These are phyloP conservation scores for Microplitis demolitor DNA, from an alignment of 1,140 invertebrate genomes.

Conservation along the genomic window DNA sequence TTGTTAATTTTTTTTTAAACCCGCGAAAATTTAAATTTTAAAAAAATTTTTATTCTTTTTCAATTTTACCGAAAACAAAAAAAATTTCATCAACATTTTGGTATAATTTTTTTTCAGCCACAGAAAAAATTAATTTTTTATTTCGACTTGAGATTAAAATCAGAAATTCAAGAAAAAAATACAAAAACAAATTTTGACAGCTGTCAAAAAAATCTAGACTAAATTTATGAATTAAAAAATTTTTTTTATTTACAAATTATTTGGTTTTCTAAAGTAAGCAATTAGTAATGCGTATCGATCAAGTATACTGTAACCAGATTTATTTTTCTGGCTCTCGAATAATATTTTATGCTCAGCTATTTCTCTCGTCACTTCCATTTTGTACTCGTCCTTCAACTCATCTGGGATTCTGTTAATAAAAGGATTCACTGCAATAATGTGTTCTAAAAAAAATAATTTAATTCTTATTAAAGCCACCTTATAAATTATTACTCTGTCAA, in stretches of 20 bases:
- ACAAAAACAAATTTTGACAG: too few species aligned
- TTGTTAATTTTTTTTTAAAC: too few species aligned
- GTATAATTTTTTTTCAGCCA: too few species aligned
- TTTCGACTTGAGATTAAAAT: too few species aligned
- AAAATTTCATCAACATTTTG: too few species aligned
- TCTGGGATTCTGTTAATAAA: slow-evolving; percentile 72
- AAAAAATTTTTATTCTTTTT: too few species aligned
- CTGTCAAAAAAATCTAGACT: too few species aligned
- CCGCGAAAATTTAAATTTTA: too few species aligned
- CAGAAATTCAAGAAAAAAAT: too few species aligned
- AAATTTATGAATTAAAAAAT: too few species aligned
- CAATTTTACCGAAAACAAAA: too few species aligned
- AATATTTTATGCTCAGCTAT: slow-evolving; percentile 46
- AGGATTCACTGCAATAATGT: slow-evolving; percentile 75
- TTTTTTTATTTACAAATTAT: not conserved
- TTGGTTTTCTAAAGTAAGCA: slow-evolving; percentile 51
- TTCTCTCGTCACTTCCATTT: slow-evolving; percentile 53
- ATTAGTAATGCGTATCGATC: slow-evolving; percentile 54
- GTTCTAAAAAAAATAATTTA: slow-evolving; percentile 60
- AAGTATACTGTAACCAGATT: slow-evolving; percentile 45
- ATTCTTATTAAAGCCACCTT: not conserved
- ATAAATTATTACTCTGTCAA: not conserved
- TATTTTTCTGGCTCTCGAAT: slow-evolving; percentile 40
- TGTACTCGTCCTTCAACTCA: slow-evolving; percentile 68
- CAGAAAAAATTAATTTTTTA: too few species aligned